Evolutionary conservation across 2,113 vertebrate species (phyloP).

Genomic region (Sceloporus undulatus): DNA sequence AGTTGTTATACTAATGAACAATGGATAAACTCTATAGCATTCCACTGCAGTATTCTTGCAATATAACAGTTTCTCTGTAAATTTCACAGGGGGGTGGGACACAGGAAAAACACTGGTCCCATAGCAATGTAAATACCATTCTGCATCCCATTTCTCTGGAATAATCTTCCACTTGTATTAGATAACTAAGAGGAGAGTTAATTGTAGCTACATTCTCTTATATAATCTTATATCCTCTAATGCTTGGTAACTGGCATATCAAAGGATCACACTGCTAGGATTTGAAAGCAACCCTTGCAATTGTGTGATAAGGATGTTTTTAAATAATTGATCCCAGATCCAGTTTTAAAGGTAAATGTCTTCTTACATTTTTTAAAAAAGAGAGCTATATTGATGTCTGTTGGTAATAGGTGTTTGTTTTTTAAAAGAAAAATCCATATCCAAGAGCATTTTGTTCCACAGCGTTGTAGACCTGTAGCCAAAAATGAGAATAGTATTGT

Average conservation of each 20-base stretch:
- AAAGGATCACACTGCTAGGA: conserved; percentile 58
- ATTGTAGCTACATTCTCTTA: conserved; percentile 71
- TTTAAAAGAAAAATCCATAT: conserved; percentile 30
- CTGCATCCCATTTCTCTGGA: conserved; percentile 66
- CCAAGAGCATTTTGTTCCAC: conserved; percentile 40
- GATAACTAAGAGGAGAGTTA: conserved; percentile 71
- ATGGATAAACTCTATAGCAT: conserved; percentile 66
- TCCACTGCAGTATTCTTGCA: conserved; percentile 53
- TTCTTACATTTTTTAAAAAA: conserved; percentile 39
- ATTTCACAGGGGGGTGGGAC: conserved; percentile 58
- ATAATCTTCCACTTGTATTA: conserved; percentile 70
- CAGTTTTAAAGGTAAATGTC: not conserved
- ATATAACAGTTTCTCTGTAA: conserved; percentile 70
- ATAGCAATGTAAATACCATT: conserved; percentile 74
- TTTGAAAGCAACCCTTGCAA: conserved; percentile 15
- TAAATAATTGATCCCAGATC: conserved; percentile 55
- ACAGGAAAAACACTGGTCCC: conserved; percentile 42
- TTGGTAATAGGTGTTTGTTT: not conserved
- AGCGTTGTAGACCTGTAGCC: conserved; percentile 33
- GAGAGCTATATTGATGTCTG: conserved; percentile 38
- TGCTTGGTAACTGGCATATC: conserved; percentile 70
- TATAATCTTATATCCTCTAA: conserved; percentile 68
- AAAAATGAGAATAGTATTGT: conserved; percentile 15
- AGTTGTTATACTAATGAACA: conserved; percentile 53
- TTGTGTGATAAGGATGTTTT: conserved; percentile 62